These are phyloP conservation scores for Neocrepidodera transversa DNA, from an alignment of 2,888 invertebrate species.

Conservation along the genomic window DNA sequence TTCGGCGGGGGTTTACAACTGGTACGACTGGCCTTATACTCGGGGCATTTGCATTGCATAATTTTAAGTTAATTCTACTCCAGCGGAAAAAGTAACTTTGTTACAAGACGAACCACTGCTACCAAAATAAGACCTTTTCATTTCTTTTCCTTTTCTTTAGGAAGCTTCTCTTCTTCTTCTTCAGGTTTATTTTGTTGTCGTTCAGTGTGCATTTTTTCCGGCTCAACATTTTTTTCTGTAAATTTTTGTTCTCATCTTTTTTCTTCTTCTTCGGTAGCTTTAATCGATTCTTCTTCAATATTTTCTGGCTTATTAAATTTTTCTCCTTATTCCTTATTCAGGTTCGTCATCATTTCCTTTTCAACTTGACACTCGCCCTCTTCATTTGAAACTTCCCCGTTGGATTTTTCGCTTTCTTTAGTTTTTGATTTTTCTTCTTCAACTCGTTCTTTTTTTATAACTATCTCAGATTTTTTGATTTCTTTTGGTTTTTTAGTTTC, in stretches of 20 bases:
- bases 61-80: too few relatives aligned
- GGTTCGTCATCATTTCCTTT: conserved; percentile 60
- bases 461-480: conserved; percentile 51
- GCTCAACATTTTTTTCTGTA: conserved; percentile 51
- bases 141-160: conserved; percentile 51
- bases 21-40: too few relatives aligned
- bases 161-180: conserved; percentile 33
- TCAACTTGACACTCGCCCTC: conserved; percentile 50
- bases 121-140: conserved; percentile 64
- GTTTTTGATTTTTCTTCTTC: conserved; percentile 51
- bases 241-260: conserved; percentile 34
- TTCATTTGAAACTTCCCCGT: conserved; percentile 29
- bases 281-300: conserved; percentile 50
- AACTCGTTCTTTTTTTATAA: conserved; percentile 51
- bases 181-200: conserved; percentile 15
- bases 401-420: conserved; percentile 4
- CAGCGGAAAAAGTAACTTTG: too few relatives aligned
- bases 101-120: conserved; percentile 62
- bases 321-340: conserved; percentile 56
- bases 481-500: conserved; percentile 44
- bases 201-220: conserved; percentile 22
- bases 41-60: too few relatives aligned
- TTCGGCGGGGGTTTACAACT: too few relatives aligned
- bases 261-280: conserved; percentile 56
- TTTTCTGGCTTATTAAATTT: conserved; percentile 47